Base-by-base conservation (phyloP, 2,113 vertebrate species). In the Pterophyllum scalare region DNA sequence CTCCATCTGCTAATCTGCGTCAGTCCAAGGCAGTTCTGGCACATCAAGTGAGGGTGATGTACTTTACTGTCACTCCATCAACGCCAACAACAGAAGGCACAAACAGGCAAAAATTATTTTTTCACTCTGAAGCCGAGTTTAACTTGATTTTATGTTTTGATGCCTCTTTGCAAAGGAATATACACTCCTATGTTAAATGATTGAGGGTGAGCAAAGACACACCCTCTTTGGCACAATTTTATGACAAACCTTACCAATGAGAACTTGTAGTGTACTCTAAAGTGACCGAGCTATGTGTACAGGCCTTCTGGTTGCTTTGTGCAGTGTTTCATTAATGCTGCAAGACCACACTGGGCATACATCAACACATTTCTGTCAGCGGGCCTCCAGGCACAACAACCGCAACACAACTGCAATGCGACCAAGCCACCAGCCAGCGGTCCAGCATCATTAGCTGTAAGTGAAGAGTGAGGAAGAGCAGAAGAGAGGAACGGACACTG, bases 1-100 rank as follows among this genome's bases (percentile, higher is more conserved):
- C 67, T 88, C 91, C 94, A 94, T 94, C 93, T 94, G 93, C 84
- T 91, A 49, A 88, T 88, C 77, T 92, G 80, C 83, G 86, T 94
- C 93, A 94, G 74, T 79, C 59, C 76, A 56, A 83, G 85, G 79
- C 85, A 89, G 89, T 64, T 91, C 79, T 90, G 89, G 67, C 87
- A 88, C 78, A 86, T 88, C 60, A 59, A 61, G 61, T 89, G 79
- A 78, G 76, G 70, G 82, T 82, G 65, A 77, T 84, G 75, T 77
- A 74, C 86, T 91, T 87, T 58, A 74, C 43, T 12, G 20, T 75
- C 60, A 75, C 77, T 90, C 75, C 49, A 76, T 80, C 67, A 54
- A 72, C 77, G 83, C 64, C 84, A 86, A 78, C 35, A 52, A 85
- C 90, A 88, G 81, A 89, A 57, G 81, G 75, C 77, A 84, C 85